Evolutionary conservation across 2,888 invertebrate species (phyloP).

Genomic region (Acanthosepion pharaonis): DNA sequence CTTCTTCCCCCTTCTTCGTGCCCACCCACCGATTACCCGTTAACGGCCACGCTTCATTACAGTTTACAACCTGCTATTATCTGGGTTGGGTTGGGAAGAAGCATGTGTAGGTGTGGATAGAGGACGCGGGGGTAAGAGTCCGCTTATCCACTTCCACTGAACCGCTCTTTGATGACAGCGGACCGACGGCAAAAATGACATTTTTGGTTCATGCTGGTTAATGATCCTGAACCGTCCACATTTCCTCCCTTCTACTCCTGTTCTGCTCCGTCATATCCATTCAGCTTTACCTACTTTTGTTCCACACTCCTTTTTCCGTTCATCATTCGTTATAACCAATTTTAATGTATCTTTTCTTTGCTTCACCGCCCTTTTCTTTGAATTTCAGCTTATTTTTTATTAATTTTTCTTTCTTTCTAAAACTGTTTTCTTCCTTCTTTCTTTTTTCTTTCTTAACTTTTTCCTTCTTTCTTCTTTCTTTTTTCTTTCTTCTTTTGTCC

Average conservation of each 20-base stretch:
- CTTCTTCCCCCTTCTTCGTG: not conserved
- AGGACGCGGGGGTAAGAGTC: not conserved
- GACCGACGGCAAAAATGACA: not conserved
- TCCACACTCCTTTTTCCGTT: not conserved
- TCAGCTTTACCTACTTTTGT: not conserved
- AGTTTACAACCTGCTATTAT: not conserved
- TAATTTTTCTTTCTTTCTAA: not conserved
- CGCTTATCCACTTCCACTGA: not conserved
- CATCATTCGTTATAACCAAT: not conserved
- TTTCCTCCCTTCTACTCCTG: not conserved
- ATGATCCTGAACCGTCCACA: not conserved
- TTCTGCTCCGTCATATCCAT: not conserved
- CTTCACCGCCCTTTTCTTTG: not conserved
- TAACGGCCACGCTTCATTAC: not conserved
- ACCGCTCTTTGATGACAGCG: conserved; percentile 16
- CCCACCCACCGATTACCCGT: not conserved
- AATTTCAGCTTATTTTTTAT: not conserved
- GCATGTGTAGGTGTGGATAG: not conserved
- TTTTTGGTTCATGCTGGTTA: conserved; percentile 9
- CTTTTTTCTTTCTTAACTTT: too few species aligned
- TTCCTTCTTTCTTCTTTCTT: not conserved
- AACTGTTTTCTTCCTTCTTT: not conserved
- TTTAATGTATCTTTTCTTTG: not conserved
- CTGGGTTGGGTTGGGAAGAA: not conserved
- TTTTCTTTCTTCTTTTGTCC: not conserved